phyloP scores from a whole-genome alignment of 1,140 invertebrate genomes.

The Helicorthomorpha holstii region DNA sequence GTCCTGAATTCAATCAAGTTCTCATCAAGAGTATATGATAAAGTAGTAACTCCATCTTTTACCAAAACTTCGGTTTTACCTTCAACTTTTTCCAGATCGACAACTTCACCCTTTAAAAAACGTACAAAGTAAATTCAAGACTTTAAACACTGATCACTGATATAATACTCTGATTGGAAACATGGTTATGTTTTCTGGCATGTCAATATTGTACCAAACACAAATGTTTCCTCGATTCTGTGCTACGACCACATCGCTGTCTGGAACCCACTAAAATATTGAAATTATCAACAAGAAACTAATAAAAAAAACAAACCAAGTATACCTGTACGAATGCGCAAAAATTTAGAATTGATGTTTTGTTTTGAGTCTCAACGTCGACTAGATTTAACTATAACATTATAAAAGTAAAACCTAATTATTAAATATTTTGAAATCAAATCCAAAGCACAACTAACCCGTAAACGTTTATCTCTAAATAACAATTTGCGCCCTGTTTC shows the following conservation, averaged over 20 bases:
- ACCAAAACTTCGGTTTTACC: constrained; percentile 52
- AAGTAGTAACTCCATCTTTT: constrained; percentile 42
- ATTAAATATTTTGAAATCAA: too few species aligned
- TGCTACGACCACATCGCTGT: constrained; percentile 92
- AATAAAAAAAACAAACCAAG: neutral
- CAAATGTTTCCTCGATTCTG: constrained; percentile 71
- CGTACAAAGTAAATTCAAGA: too few species aligned
- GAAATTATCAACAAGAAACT: constrained; percentile 3
- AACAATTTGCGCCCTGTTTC: constrained; percentile 80
- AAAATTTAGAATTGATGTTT: constrained; percentile 39
- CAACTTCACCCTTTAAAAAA: constrained; percentile 46
- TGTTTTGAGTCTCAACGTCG: constrained; percentile 43
- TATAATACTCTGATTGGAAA: constrained; percentile 37
- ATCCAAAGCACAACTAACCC: too few species aligned
- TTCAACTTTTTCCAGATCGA: constrained; percentile 58
- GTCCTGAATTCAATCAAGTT: constrained; percentile 89
- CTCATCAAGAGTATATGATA: constrained; percentile 56
- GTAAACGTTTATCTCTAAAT: constrained; percentile 65
- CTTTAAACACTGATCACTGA: neutral
- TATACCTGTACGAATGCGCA: constrained; percentile 14
- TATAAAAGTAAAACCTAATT: constrained; percentile 6
- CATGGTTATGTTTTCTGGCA: constrained; percentile 60
- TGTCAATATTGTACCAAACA: constrained; percentile 92
- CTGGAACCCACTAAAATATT: constrained; percentile 63
- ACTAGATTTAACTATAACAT: constrained; percentile 25